A percentile compares a stretch with the other conserved stretches of the same genome.
Conservation (phyloP, 2,797 vertebrate genomes). For the Buceros bicornis region DNA sequence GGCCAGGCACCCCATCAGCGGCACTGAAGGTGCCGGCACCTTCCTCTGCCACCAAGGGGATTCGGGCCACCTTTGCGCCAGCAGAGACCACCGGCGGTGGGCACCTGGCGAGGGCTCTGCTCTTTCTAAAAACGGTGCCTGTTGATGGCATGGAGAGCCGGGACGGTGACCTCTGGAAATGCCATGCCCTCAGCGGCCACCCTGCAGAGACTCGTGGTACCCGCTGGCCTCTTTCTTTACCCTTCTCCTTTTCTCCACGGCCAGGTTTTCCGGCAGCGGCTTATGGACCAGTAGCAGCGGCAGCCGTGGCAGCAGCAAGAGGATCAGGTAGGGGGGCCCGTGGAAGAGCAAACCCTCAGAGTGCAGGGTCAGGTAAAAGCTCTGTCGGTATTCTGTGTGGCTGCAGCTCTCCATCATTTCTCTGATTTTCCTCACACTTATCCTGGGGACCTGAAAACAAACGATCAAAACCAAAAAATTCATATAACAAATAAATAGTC, state of each 20-base stretch:
- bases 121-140: rapidly evolving
- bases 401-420: slow-evolving; percentile 87
- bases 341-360: slow-evolving; percentile 93
- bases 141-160: background rate
- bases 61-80: background rate
- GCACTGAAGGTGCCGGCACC: background rate
- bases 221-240: slow-evolving; percentile 56
- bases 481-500: background rate
- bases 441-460: slow-evolving; percentile 59
- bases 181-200: background rate
- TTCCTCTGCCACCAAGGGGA: background rate
- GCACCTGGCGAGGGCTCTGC: background rate
- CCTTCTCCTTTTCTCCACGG: slow-evolving; percentile 64
- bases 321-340: slow-evolving; percentile 98
- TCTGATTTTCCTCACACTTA: slow-evolving; percentile 73
- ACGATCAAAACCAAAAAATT: background rate
- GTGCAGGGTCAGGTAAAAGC: slow-evolving; percentile 94
- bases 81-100: background rate
- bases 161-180: background rate
- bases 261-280: slow-evolving; percentile 97
- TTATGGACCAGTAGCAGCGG: slow-evolving; percentile 96
- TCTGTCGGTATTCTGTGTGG: slow-evolving; percentile 94
- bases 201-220: background rate
- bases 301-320: slow-evolving; percentile 94
- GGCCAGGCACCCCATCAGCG: background rate